Base-by-base conservation (phyloP, 2,888 invertebrate species). In the Amiota communis region DNA sequence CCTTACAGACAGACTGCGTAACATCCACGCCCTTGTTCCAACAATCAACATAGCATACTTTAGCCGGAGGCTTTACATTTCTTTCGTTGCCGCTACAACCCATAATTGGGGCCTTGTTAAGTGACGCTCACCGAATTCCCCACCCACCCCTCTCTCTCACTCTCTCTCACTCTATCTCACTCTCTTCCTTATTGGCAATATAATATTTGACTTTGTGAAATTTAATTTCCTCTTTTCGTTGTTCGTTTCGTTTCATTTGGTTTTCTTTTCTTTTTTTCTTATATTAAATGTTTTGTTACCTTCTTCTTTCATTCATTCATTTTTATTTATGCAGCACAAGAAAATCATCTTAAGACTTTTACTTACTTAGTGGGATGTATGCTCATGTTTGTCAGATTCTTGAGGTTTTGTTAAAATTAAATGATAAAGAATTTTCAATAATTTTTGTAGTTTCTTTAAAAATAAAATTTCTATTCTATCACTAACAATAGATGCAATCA, bases 201-300 rank as follows among this genome's bases (percentile, higher is more conserved):
- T 84, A 84, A 86, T 86, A 87, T 87, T 86, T 87, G 85, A 85
- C 80, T 85, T 82, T 83, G 76, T 78, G 75, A 87, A 87, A 87
- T 88, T 87, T 88, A 87, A 87, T 88, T 87, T 87, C 88, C 87
- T 85, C 77, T 77, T 77, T 46, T 74, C 63, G 56, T 69, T 49
- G 70, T 36, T 36, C 36, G 36, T 36, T 36, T 36, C 36, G 36
- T 36, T 36, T 36, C 36, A 36, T 36, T 36, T 36, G 36, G 36
- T 36, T 36, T 36, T 36, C 36, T 36, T 36, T 6, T 36, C 6
- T 36, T 36, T 36, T 6, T 36, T 36, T 36, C 36, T 36, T 36
- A 36, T 36, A 4, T 36, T 36, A 36, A 36, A 36, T 36, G 36
- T 36, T 2, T 36, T 36, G 36, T 36, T 36, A 36, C 36, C 36